These are phyloP conservation scores for Tanypteryx hageni DNA, from an alignment of 2,888 invertebrate species.

Conservation along the genomic window DNA sequence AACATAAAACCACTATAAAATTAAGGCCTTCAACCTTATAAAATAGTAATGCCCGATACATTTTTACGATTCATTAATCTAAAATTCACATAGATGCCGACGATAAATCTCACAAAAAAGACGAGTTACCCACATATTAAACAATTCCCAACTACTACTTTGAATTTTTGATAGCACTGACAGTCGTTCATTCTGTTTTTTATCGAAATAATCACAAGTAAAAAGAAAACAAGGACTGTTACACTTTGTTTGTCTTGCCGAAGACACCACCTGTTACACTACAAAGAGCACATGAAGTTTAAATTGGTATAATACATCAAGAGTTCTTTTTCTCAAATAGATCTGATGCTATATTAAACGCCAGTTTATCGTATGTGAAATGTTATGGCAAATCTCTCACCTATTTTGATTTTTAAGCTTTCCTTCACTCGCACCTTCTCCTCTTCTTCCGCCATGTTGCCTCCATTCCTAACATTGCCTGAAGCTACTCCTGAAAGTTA, in stretches of 20 bases:
- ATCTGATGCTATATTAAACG: neutral
- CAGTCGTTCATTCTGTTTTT: too few relatives aligned
- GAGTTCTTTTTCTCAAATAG: neutral
- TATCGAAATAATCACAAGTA: neutral
- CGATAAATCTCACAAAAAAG: too few relatives aligned
- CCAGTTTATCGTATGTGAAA: neutral
- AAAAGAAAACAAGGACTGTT: neutral
- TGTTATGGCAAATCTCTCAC: constrained; percentile 79
- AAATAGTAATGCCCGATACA: too few relatives aligned
- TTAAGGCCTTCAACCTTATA: too few relatives aligned
- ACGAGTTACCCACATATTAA: too few relatives aligned
- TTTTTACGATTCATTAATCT: too few relatives aligned
- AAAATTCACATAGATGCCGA: too few relatives aligned
- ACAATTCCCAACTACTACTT: too few relatives aligned
- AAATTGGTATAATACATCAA: neutral
- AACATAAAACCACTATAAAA: too few relatives aligned
- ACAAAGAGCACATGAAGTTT: neutral
- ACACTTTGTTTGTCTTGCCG: constrained; percentile 12
- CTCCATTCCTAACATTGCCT: constrained; percentile 43
- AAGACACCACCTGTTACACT: constrained; percentile 65
- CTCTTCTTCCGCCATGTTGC: constrained; percentile 94
- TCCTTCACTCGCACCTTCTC: constrained; percentile 94
- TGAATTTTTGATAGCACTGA: too few relatives aligned
- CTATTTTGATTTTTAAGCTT: constrained; percentile 95
- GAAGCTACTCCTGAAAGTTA: constrained; percentile 37